Conservation (phyloP, 2,888 invertebrate genomes). For the Acanthosepion lycidas region DNA sequence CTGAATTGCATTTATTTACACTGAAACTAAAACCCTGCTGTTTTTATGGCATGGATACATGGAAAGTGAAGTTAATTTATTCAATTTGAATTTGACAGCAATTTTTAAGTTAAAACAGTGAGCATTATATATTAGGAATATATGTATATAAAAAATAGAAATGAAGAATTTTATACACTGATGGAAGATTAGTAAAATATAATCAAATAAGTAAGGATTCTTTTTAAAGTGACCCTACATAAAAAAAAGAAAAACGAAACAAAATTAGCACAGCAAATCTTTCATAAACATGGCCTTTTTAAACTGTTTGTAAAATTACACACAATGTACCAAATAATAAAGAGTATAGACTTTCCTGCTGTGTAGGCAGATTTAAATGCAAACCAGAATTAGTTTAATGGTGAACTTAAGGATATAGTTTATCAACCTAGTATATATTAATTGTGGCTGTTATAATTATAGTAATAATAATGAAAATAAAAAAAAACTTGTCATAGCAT, state of each 20-base stretch:
- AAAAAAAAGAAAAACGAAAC: not conserved
- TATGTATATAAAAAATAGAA: not conserved
- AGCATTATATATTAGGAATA: not conserved
- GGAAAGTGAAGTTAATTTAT: too few relatives aligned
- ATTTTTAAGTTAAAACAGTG: not conserved
- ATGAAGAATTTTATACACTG: not conserved
- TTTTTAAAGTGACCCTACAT: not conserved
- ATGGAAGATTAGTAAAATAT: not conserved
- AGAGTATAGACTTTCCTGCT: not conserved
- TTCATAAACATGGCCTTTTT: not conserved
- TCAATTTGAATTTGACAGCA: too few relatives aligned
- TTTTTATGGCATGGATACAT: too few relatives aligned
- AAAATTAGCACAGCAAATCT: not conserved
- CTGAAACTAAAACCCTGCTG: too few relatives aligned
- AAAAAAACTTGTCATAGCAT: too few relatives aligned
- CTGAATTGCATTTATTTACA: too few relatives aligned
- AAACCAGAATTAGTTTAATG: too few relatives aligned
- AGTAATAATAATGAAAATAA: too few relatives aligned
- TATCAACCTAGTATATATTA: too few relatives aligned
- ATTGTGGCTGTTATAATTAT: too few relatives aligned
- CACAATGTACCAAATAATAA: not conserved
- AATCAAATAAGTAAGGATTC: not conserved
- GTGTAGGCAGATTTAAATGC: not conserved
- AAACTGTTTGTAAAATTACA: not conserved
- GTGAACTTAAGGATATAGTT: too few relatives aligned